Base-by-base conservation (phyloP, 1,140 invertebrate genomes). In the Scaptomyza pallida region DNA sequence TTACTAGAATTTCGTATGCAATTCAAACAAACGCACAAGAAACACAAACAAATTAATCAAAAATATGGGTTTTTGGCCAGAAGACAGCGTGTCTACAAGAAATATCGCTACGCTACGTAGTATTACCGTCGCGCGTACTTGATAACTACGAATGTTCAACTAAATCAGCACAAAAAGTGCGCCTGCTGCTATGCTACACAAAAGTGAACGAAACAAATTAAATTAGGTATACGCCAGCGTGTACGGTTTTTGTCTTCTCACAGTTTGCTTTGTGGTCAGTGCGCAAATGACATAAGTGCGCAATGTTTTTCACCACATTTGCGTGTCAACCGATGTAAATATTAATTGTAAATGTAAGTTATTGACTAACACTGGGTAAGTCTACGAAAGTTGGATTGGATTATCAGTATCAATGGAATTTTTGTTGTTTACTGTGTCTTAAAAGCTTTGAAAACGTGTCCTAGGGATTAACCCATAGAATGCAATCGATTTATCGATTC, bases 191-290 rank as follows among this genome's bases (percentile, higher is more conserved):
- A 26, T 40, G 44, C 65, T 74, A 70, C 47, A 44, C 52, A 33
- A 63, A 74, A n/a, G 51, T 59, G 41, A 19, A 44, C 40, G 40
- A 75, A 60, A 65, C 83, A 88, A 88, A 88, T 88, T 88, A 88
- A 89, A 88, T 88, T 88, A 88, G 65, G 83, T 88, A 88, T 82
- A 78, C 75, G 78, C 71, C 68, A 72, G 40, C 64, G 78, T 72
- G 65, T 47, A 74, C 62, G 35, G n/a, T n/a, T 30, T 30, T 30
- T 6, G 3, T 26, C 41, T 63, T 67, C 26, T 37, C 37, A 40
- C 30, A 15, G 44, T 33, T 30, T 57, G 67, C 57, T 62, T 78
- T 78, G 55, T 37, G 57, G 40, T 16, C 57, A 37, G 3, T 64
- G 72, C 65, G 48, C 41, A 52, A n/a, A 81, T 81, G 78, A 81